Percentiles rank a stretch among this genome's conserved stretches.
Evolutionary conservation across 2,113 vertebrate species (phyloP).

Genomic region (Emydura subglobosa): DNA sequence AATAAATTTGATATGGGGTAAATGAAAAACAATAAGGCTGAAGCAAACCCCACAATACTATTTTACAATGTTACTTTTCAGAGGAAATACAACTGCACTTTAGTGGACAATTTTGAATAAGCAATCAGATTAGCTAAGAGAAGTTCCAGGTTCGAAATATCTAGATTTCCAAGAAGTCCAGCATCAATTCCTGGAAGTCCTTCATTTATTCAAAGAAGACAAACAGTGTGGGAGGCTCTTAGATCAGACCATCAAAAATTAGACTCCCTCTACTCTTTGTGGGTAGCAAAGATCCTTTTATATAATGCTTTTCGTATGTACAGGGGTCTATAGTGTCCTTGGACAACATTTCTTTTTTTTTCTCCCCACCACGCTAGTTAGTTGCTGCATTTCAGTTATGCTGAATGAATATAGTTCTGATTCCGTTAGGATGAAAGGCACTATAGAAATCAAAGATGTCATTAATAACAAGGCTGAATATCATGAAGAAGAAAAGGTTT

Average conservation of each 20-base stretch:
- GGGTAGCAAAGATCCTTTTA: background rate
- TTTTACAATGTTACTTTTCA: background rate
- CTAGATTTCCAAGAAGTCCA: background rate
- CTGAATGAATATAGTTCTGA: background rate
- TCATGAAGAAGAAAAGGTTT: conserved; percentile 47
- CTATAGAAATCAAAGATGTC: conserved; percentile 51
- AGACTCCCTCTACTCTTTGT: background rate
- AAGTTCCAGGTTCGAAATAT: background rate
- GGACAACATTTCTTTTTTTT: conserved; percentile 6
- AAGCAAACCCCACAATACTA: background rate
- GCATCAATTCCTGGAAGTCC: background rate
- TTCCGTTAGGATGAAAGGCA: background rate
- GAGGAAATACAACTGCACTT: background rate
- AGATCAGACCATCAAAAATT: background rate
- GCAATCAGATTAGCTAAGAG: background rate
- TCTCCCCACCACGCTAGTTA: background rate
- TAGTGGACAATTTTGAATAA: background rate
- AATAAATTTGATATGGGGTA: background rate
- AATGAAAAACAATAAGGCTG: background rate
- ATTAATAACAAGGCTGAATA: conserved; percentile 31
- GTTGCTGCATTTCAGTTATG: background rate
- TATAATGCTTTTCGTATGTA: background rate
- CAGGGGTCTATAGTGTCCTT: background rate
- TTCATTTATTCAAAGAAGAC: background rate
- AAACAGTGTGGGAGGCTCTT: conserved; percentile 3